phyloP scores from a whole-genome alignment of 2,113 vertebrate genomes.

The Tupaia tana region DNA sequence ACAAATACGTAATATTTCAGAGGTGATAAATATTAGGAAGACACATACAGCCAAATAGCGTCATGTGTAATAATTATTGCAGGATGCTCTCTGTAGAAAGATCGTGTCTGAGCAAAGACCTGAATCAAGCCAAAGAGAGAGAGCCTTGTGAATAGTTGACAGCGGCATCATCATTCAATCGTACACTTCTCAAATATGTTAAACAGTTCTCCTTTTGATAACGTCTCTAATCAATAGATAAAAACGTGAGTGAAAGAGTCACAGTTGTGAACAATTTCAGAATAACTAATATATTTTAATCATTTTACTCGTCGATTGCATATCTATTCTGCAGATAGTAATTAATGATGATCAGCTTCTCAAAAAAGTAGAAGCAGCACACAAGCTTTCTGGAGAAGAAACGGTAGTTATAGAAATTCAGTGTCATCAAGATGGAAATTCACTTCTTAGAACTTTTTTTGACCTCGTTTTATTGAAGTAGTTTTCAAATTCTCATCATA shows the following conservation, averaged over 20 bases:
- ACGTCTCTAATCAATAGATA: neutral
- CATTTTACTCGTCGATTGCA: neutral
- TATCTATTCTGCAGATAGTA: neutral
- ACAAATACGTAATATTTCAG: neutral
- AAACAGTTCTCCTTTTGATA: neutral
- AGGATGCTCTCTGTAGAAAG: neutral
- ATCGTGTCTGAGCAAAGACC: neutral
- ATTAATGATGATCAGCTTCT: neutral
- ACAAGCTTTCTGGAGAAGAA: neutral
- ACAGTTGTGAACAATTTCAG: neutral
- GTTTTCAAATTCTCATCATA: constrained; percentile 21
- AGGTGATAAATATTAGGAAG: neutral
- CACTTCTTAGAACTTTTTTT: neutral
- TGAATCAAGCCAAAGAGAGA: neutral
- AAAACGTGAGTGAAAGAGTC: neutral
- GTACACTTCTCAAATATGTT: neutral
- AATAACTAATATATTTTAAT: constrained; percentile 1
- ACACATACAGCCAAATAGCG: neutral
- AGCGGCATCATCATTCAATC: neutral
- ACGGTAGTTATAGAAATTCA: neutral
- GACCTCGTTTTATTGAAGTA: neutral
- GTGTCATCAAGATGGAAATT: neutral
- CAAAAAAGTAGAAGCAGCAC: neutral
- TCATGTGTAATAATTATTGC: neutral
- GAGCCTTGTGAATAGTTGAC: rapidly evolving